Percentiles rank a stretch among this genome's conserved stretches.
Conservation (phyloP, 1,140 invertebrate genomes). For the Ridgeia piscesae region DNA sequence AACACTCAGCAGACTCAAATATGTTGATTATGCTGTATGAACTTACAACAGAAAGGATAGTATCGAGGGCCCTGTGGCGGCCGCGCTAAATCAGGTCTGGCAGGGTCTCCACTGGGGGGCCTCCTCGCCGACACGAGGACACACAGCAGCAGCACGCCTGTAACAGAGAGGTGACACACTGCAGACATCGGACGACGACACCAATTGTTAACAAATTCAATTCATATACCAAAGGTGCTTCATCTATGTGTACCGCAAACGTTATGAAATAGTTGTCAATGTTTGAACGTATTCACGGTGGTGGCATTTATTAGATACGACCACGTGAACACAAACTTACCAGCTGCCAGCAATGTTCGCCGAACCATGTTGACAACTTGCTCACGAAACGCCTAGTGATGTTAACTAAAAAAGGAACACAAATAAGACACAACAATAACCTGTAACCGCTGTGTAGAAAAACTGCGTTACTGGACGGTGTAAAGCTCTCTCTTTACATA, state of each 20-base stretch:
- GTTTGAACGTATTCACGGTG: not conserved
- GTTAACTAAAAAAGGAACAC: not conserved
- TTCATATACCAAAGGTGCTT: not conserved
- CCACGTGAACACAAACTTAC: not conserved
- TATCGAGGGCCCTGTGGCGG: not conserved
- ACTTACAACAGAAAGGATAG: not conserved
- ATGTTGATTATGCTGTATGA: not conserved
- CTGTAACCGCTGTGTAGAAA: not conserved
- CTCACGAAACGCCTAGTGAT: not conserved
- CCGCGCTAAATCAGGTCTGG: not conserved
- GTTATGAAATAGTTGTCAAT: not conserved
- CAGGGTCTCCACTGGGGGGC: not conserved
- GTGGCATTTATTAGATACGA: not conserved
- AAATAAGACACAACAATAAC: not conserved
- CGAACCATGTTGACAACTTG: not conserved
- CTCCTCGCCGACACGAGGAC: not conserved
- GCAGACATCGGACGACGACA: not conserved
- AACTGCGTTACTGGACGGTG: not conserved
- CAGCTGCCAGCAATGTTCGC: not conserved
- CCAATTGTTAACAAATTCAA: too few relatives aligned
- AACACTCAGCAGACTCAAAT: not conserved
- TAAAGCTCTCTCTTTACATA: not conserved
- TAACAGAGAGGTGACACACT: not conserved
- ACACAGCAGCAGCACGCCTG: not conserved
- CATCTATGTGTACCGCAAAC: not conserved